Base-by-base conservation (phyloP, 2,113 vertebrate species). In the Peromyscus polionotus region DNA sequence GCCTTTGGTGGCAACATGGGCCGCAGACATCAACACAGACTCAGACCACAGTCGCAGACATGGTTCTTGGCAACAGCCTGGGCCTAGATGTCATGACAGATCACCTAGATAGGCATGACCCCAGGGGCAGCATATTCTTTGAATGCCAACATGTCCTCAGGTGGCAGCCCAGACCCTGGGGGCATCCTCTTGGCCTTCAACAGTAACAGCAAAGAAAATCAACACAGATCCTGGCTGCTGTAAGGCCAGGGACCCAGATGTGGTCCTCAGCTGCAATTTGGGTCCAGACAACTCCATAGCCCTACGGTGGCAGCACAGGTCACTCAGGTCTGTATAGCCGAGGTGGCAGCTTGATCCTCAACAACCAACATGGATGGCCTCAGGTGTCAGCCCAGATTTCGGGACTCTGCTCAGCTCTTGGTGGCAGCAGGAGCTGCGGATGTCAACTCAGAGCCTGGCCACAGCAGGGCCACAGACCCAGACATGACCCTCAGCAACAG, bases 391-490 rank as follows among this genome's bases (percentile, higher is more conserved):
- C 36, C 17, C 36, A n/a, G 16, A n/a, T 16, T 36, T 16, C 14
- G 2, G 68, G 7, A 16, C 36, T 70, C 68, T 19, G 7, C 68
- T 19, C 0, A 7, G 16, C 7, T 36, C 7, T 3, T 7, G 3
- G 16, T 70, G 16, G 68, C 17, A 19, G 36, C 36, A 19, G 68
- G 16, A 70, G 16, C 33, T 2, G 2, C 6, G 3, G 33, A 70
- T 5, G 33, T 36, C 14, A 70, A 70, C 33, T 70, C 14, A n/a
- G 14, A 70, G 33, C 68, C 68, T 33, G 7, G 2, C 36, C 17
- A 70, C 33, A 70, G 68, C 68, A 70, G 0, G 67, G 14, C 12
- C 67, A 70, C 67, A 70, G 68, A 36, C 33, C 68, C 33, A 70
- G 68, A n/a, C 16, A n/a, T 70, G 68, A 70, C 16, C 3, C 68